phyloP scores from a whole-genome alignment of 2,113 vertebrate species.

The Phalacrocorax aristotelis region DNA sequence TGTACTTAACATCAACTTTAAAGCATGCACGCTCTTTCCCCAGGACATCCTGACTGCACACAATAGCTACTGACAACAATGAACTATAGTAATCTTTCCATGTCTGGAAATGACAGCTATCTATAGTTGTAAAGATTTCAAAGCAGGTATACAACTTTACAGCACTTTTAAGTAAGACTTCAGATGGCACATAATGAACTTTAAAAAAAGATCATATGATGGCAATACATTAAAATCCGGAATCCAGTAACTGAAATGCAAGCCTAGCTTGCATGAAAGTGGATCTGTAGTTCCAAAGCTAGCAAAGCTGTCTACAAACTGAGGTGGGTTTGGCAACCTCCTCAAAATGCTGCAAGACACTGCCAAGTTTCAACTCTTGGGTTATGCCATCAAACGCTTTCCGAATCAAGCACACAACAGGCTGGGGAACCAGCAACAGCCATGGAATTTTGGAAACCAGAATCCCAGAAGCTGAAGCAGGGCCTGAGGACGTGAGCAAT shows the following conservation, averaged over 20 bases:
- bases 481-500: not conserved
- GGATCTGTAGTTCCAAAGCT: not conserved
- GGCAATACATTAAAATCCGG: not conserved
- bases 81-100: conserved; percentile 76
- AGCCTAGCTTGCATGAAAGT: not conserved
- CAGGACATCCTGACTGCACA: conserved; percentile 98
- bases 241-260: not conserved
- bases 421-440: not conserved
- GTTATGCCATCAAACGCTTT: not conserved
- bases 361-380: not conserved
- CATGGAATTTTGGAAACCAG: not conserved
- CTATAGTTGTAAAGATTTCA: conserved; percentile 71
- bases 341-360: not conserved
- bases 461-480: not conserved
- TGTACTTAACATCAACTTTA: conserved; percentile 65
- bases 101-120: conserved; percentile 80
- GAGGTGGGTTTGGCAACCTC: not conserved
- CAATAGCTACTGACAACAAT: conserved; percentile 87
- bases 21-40: conserved; percentile 74
- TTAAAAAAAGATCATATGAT: not conserved
- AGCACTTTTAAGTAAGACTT: conserved; percentile 26
- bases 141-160: conserved; percentile 51
- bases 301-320: not conserved
- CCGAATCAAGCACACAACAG: not conserved
- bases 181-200: not conserved